A percentile compares a stretch with the other conserved stretches of the same genome.
Conservation (phyloP, 2,888 invertebrate genomes). For the Psylliodes chrysocephalus region DNA sequence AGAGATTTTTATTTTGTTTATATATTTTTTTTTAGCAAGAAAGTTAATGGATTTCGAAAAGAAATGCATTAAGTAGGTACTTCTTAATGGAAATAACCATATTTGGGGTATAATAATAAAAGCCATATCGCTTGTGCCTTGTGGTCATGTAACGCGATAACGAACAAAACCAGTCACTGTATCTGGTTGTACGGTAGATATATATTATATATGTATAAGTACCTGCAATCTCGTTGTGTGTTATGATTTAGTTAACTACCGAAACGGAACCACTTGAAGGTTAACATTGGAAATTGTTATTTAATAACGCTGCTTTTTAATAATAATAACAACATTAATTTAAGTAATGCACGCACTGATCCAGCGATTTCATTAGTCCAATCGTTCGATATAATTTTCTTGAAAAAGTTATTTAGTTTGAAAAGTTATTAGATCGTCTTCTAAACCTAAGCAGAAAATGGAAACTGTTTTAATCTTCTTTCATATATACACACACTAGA, state of each 20-base stretch:
- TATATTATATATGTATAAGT: too few species aligned
- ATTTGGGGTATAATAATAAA: background rate
- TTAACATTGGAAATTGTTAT: background rate
- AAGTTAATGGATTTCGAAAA: background rate
- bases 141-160: slow-evolving; percentile 8
- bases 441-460: too few species aligned
- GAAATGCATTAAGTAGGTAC: background rate
- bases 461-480: too few species aligned
- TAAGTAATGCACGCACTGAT: too few species aligned
- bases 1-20: too few species aligned
- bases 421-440: too few species aligned
- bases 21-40: too few species aligned
- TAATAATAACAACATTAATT: too few species aligned
- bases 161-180: slow-evolving; percentile 15
- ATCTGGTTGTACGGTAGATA: background rate
- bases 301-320: background rate
- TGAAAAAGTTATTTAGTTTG: too few species aligned
- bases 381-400: too few species aligned
- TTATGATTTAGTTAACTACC: slow-evolving; percentile 15
- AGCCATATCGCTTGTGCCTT: background rate
- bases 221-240: background rate
- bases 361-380: too few species aligned
- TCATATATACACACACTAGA: too few species aligned
- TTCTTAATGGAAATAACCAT: background rate
- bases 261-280: slow-evolving; percentile 4